These are phyloP conservation scores for Gymnosoma rotundatum DNA, from an alignment of 2,888 invertebrate genomes.

Conservation along the genomic window DNA sequence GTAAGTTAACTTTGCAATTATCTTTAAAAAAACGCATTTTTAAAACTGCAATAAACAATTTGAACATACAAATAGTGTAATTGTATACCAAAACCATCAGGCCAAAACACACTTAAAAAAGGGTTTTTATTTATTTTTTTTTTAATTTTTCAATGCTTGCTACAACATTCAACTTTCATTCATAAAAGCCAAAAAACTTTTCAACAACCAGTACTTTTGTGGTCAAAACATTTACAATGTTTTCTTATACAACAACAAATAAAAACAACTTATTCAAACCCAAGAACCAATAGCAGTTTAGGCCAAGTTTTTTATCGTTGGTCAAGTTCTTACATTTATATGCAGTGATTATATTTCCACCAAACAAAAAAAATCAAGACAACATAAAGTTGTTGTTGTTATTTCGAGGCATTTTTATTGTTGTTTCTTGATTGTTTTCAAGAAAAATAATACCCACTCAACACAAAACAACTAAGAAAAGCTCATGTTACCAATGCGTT, in stretches of 20 bases:
- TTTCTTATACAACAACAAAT: slow-evolving; percentile 20
- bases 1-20: slow-evolving; percentile 83
- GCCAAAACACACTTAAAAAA: slow-evolving; percentile 56
- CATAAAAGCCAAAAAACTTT: slow-evolving; percentile 39
- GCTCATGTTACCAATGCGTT: slow-evolving; percentile 78
- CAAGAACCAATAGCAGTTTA: slow-evolving; percentile 27
- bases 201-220: slow-evolving; percentile 64
- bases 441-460: slow-evolving; percentile 56
- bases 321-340: slow-evolving; percentile 58
- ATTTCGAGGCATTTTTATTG: slow-evolving; percentile 12
- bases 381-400: neutral
- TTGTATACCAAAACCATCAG: slow-evolving; percentile 66
- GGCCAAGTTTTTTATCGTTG: slow-evolving; percentile 48
- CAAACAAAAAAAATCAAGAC: neutral
- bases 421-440: slow-evolving; percentile 38
- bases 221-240: slow-evolving; percentile 69
- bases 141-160: slow-evolving; percentile 12
- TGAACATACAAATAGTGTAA: slow-evolving; percentile 20
- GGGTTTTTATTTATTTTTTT: slow-evolving; percentile 33
- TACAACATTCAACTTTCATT: slow-evolving; percentile 26
- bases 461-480: slow-evolving; percentile 56
- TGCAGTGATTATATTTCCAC: slow-evolving; percentile 58
- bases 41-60: neutral
- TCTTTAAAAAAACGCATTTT: neutral
- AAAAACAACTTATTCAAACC: slow-evolving; percentile 28